Evolutionary conservation across 2,888 invertebrate genomes (phyloP), one percentile per base, ranked within the genome.

Genomic region (Microchrysa polita): DNA sequence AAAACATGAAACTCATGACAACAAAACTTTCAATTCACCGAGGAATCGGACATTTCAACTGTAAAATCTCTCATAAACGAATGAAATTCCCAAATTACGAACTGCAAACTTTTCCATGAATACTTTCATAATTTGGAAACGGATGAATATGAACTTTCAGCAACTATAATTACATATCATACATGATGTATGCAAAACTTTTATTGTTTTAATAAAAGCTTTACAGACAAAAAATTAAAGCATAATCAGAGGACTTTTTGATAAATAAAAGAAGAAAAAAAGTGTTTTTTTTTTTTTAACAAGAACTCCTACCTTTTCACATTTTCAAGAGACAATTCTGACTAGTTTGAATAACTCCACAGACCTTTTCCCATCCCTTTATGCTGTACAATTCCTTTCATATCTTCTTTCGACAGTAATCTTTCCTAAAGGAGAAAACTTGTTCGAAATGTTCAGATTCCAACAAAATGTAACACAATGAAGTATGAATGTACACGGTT

Each of bases 61-160:
- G 27, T 34, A 34, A 34, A 34, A 34, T 5, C 27, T 5, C 27
- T 34, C 7, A 48, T 48, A 48, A n/a, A 48, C 12, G 14, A 48
- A 4, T n/a, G 10, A 48, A 48, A n/a, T 48, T 48, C 12, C 61
- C 40, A 12, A 40, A 61, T 34, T 16, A 5, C 18, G 16, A 7
- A 16, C 34, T 40, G 40, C n/a, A 59, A 57, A 14, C 23, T 22
- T 20, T 20, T 18, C 16, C 52, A 20, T 10, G 40, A 40, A n/a
- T n/a, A 34, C 40, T 61, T 40, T 40, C 40, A 34, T 40, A 61
- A 61, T 40, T 61, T 61, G 14, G n/a, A 40, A 34, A 18, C 27
- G 34, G 9, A 61, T 61, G 18, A 61, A 61, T n/a, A n/a, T n/a
- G n/a, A 61, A 61, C 16, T 18, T 40, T n/a, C 40, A 40, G 16